phyloP scores from a whole-genome alignment of 92 coral and sea anemone genomes.

The Heliopora coerulea region DNA sequence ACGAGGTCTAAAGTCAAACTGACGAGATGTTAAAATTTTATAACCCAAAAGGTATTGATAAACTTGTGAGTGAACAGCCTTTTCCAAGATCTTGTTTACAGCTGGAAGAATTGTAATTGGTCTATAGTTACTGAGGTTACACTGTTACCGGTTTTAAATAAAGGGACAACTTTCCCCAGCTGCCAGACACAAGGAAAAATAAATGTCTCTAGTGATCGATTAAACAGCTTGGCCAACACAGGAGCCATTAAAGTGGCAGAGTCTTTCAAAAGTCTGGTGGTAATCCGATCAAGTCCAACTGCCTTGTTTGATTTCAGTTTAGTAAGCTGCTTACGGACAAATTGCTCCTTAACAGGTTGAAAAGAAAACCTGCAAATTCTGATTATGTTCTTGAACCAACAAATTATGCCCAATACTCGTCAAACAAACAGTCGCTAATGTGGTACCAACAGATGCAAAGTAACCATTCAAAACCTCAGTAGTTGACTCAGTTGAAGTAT shows the following conservation, averaged over 20 bases:
- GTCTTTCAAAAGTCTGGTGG: conserved; percentile 9
- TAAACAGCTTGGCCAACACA: neutral
- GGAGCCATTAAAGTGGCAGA: conserved; percentile 9
- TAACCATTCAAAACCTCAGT: conserved; percentile 41
- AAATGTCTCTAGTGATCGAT: neutral
- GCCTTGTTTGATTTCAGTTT: conserved; percentile 37
- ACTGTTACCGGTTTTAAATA: conserved; percentile 5
- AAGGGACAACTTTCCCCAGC: conserved; percentile 8
- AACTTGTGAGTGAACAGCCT: conserved; percentile 10
- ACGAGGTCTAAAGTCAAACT: too few relatives aligned
- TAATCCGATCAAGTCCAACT: conserved; percentile 16
- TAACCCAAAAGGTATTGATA: neutral
- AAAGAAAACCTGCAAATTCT: neutral
- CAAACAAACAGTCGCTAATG: conserved; percentile 30
- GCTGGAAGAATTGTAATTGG: conserved; percentile 8
- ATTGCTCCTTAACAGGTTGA: neutral
- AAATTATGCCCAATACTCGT: neutral
- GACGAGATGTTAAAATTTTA: neutral
- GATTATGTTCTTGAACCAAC: neutral
- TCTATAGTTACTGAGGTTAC: conserved; percentile 15
- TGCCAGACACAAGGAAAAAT: conserved; percentile 13
- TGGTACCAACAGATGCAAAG: conserved; percentile 52
- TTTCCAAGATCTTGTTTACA: conserved; percentile 2
- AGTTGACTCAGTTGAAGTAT: conserved; percentile 41
- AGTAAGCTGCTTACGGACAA: conserved; percentile 8